Evolutionary conservation across 2,113 vertebrate genomes (phyloP), one percentile per base, ranked within the genome.

Genomic region (Ochotona curzoniae): DNA sequence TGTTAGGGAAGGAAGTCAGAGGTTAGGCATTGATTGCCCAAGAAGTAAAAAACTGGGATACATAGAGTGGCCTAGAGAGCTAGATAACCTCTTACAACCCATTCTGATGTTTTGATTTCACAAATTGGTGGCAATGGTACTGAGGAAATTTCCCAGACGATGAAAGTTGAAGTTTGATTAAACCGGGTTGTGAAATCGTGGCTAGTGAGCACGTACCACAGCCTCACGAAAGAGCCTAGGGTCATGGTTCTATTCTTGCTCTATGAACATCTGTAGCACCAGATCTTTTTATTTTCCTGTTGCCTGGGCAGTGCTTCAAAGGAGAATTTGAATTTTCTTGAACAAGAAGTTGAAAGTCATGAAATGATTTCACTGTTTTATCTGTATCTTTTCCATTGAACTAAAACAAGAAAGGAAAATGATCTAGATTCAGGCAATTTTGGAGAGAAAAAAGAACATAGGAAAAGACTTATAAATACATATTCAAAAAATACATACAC

Each of bases 81-180:
- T 82, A 57, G 69, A 64, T 49, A 76, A 83, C 14, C 49, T 69
- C n/a, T 95, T 71, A 23, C n/a, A 83, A 28, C 51, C 18, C 61
- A 73, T 83, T 83, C 47, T 64, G 35, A 83, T 83, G 13, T 30
- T 71, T 8, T 57, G 51, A 83, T 61, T 90, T 32, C 64, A 90
- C 0, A 1, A 80, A 21, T 82, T 2, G 54, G 23, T 57, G 47
- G 14, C 76, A 63, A 69, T 63, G 13, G 25, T 44, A 17, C 54
- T 75, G 82, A 70, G 21, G 12, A 91, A 93, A 87, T 87, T 67
- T 93, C 66, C 66, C 47, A 91, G 82, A 61, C 91, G 70, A 67
- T 67, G 66, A 25, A 93, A 87, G n/a, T 83, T 93, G 66, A 82
- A 83, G 10, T 73, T 91, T 93, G 54, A 95, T 79, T 91, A 88